A percentile compares a stretch with the other conserved stretches of the same genome.
Conservation (phyloP, 2,113 vertebrate genomes). For the Emydocephalus ijimae region DNA sequence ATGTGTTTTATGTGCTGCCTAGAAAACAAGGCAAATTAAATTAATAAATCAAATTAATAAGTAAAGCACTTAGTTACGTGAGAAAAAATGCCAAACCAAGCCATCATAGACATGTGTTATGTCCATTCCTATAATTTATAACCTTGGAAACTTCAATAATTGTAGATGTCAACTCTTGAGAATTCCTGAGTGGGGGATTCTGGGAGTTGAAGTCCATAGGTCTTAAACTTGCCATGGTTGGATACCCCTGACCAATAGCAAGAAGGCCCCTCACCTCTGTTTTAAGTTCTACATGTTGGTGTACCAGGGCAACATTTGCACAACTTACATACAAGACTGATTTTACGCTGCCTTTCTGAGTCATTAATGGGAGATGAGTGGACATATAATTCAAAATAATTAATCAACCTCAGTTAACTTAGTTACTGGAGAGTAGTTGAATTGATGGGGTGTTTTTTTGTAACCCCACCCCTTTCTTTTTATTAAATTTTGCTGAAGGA, state of each 20-base stretch:
- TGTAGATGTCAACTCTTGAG: too few relatives aligned
- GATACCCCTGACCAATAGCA: background rate
- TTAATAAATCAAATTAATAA: background rate
- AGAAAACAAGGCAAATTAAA: background rate
- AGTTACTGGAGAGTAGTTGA: background rate
- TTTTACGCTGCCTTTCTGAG: background rate
- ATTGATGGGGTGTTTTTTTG: background rate
- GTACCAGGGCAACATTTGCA: background rate
- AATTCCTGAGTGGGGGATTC: background rate
- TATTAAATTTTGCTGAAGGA: background rate
- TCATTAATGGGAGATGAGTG: background rate
- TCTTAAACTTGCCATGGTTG: background rate
- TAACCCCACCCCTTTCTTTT: background rate
- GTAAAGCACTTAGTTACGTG: background rate
- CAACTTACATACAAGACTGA: background rate
- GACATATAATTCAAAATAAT: background rate
- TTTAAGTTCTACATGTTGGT: background rate
- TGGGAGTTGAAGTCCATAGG: background rate
- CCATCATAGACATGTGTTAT: background rate
- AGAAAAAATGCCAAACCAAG: too few relatives aligned
- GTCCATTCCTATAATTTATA: background rate
- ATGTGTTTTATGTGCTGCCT: background rate
- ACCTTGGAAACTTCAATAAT: too few relatives aligned
- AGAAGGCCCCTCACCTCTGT: background rate
- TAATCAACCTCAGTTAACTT: background rate